phyloP scores from a whole-genome alignment of 1,140 invertebrate genomes.

The Galleria mellonella region DNA sequence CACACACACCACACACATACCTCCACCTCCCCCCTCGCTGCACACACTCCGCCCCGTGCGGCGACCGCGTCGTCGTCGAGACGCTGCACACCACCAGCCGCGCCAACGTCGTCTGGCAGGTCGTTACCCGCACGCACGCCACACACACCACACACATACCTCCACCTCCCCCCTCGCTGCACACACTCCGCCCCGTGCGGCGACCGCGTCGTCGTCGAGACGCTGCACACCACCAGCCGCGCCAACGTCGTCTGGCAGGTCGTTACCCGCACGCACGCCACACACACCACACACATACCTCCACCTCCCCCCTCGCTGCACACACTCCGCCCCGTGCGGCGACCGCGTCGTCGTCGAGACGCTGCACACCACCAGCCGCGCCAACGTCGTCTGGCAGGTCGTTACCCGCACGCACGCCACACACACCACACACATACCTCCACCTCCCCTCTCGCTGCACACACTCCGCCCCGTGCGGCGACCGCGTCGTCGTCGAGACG shows the following conservation, averaged over 20 bases:
- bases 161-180: conserved; percentile 64
- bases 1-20: conserved; percentile 54
- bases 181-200: too few species aligned
- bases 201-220: conserved; percentile 75
- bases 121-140: conserved; percentile 50
- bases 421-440: too few species aligned
- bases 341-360: conserved; percentile 76
- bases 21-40: conserved; percentile 65
- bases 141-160: conserved; percentile 57
- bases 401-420: too few species aligned
- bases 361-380: conserved; percentile 78
- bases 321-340: too few species aligned
- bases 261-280: conserved; percentile 53
- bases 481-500: conserved; percentile 75
- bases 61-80: conserved; percentile 74
- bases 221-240: conserved; percentile 76
- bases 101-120: conserved; percentile 78
- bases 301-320: conserved; percentile 66
- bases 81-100: conserved; percentile 77
- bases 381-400: conserved; percentile 76
- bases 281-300: conserved; percentile 52
- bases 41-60: too few species aligned
- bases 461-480: conserved; percentile 67
- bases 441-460: conserved; percentile 54
- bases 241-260: conserved; percentile 78